These are phyloP conservation scores for Sebastes kiyomatsui DNA, from an alignment of 2,797 vertebrate species.

Conservation along the genomic window DNA sequence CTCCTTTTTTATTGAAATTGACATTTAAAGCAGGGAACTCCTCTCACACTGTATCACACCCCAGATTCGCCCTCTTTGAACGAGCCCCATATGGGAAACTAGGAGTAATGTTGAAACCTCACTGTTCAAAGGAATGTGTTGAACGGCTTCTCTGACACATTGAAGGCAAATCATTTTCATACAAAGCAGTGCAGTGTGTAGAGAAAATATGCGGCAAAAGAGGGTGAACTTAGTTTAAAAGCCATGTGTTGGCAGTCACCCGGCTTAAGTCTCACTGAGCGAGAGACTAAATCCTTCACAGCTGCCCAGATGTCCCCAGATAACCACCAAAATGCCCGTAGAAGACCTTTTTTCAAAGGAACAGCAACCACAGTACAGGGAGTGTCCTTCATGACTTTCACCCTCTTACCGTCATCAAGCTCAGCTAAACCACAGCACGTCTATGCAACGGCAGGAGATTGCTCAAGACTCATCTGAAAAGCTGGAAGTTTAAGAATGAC, in stretches of 20 bases:
- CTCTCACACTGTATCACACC: neutral
- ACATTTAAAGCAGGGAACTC: slow-evolving; percentile 21
- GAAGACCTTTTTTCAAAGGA: slow-evolving; percentile 1
- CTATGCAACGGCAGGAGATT: slow-evolving; percentile 27
- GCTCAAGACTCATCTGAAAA: slow-evolving; percentile 50
- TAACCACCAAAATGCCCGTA: neutral
- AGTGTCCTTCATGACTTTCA: slow-evolving; percentile 6
- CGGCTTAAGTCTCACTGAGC: neutral
- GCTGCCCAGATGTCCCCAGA: neutral
- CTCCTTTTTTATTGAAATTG: neutral
- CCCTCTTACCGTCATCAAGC: neutral
- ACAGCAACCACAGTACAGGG: neutral
- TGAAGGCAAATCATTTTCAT: neutral
- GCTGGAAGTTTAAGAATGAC: slow-evolving; percentile 58
- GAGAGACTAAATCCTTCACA: neutral
- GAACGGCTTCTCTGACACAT: neutral
- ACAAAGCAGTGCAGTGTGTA: neutral
- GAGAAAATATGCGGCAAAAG: neutral
- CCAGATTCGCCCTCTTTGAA: slow-evolving; percentile 5
- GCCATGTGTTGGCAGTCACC: neutral
- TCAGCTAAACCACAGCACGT: slow-evolving; percentile 10
- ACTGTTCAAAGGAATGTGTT: neutral
- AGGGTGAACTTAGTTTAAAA: neutral
- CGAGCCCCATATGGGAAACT: neutral
- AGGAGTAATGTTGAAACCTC: neutral